Percentiles rank a stretch among this genome's conserved stretches.
These are phyloP conservation scores for Petromus typicus DNA, from an alignment of 2,113 vertebrate genomes.

Conservation along the genomic window DNA sequence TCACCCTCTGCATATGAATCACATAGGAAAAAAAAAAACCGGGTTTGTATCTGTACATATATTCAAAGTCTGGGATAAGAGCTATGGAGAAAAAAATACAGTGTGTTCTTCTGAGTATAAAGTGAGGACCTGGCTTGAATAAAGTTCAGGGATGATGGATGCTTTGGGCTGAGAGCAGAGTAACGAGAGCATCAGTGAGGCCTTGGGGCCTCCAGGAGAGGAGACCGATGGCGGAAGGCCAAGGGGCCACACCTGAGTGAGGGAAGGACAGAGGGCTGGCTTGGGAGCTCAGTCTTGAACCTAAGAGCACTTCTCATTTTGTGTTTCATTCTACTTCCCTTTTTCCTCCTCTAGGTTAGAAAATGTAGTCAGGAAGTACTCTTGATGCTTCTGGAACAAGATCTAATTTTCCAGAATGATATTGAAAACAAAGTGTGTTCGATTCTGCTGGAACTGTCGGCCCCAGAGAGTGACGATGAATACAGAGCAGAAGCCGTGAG, in stretches of 20 bases:
- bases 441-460: slow-evolving; percentile 91
- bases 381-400: slow-evolving; percentile 93
- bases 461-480: slow-evolving; percentile 92
- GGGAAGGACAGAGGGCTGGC: neutral
- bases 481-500: slow-evolving; percentile 94
- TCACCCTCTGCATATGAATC: neutral
- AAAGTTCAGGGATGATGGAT: neutral
- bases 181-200: no score
- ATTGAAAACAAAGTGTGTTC: slow-evolving; percentile 94
- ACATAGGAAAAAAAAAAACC: neutral
- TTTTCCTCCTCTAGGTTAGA: slow-evolving; percentile 88
- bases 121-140: neutral
- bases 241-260: fast-evolving
- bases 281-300: neutral
- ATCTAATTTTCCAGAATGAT: slow-evolving; percentile 92
- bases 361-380: slow-evolving; percentile 95
- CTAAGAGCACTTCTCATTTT: neutral
- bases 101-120: neutral
- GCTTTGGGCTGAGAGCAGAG: neutral
- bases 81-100: no score
- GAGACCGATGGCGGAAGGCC: fast-evolving
- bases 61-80: neutral
- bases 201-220: neutral
- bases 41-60: fast-evolving
- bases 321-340: neutral